Conservation (phyloP, 2,888 invertebrate species). For the Drosophila kuntzei region DNA sequence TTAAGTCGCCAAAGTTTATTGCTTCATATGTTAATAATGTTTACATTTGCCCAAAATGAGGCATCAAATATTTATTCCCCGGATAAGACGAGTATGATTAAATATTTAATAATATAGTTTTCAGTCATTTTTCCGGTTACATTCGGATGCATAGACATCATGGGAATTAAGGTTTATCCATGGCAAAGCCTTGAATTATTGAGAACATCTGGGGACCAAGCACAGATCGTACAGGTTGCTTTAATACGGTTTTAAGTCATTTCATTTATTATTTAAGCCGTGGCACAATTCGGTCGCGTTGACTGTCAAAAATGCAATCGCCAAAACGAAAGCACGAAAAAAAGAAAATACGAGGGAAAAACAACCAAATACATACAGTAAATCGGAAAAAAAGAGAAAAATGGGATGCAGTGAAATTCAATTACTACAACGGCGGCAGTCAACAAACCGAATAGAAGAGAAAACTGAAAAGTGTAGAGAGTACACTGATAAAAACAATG, state of each 20-base stretch:
- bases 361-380: conserved; percentile 8
- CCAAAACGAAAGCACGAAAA: conserved; percentile 21
- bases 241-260: conserved; percentile 76
- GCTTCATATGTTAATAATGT: conserved; percentile 5
- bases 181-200: conserved; percentile 60
- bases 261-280: conserved; percentile 72
- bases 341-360: conserved; percentile 1
- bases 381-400: conserved; percentile 25
- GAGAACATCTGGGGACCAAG: conserved; percentile 36
- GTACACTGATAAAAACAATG: too few species aligned
- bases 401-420: conserved; percentile 69
- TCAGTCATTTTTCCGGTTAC: conserved; percentile 27
- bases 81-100: conserved; percentile 8
- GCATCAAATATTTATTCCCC: conserved; percentile 16
- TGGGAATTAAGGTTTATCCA: conserved; percentile 43
- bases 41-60: conserved; percentile 9
- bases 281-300: conserved; percentile 48
- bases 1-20: neutral
- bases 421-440: conserved; percentile 54
- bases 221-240: conserved; percentile 39
- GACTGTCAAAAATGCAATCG: conserved; percentile 77
- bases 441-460: conserved; percentile 1
- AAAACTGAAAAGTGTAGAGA: neutral
- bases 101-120: conserved; percentile 22
- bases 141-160: conserved; percentile 39